Evolutionary conservation across 1,140 invertebrate genomes (phyloP).

Genomic region (Sycophaga agraensis): DNA sequence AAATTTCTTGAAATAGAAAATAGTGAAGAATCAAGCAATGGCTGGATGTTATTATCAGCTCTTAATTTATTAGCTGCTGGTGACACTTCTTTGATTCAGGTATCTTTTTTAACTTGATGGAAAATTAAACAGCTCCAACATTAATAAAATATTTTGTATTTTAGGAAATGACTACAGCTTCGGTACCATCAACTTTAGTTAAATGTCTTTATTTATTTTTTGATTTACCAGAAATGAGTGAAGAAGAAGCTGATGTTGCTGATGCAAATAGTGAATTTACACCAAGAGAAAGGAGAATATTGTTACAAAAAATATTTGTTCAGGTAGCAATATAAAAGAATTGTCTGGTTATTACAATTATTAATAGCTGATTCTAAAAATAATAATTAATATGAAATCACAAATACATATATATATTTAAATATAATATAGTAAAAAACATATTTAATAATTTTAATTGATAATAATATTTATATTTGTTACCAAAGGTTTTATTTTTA

Average conservation of each 20-base stretch:
- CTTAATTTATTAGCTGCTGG: slow-evolving; percentile 88
- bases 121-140: neutral
- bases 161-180: slow-evolving; percentile 91
- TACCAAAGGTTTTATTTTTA: neutral
- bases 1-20: slow-evolving; percentile 94
- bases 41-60: slow-evolving; percentile 93
- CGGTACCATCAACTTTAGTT: slow-evolving; percentile 95
- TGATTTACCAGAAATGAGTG: slow-evolving; percentile 90
- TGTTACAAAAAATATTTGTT: slow-evolving; percentile 95
- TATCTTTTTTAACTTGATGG: slow-evolving; percentile 30
- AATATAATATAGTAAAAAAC: no score
- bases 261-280: slow-evolving; percentile 83
- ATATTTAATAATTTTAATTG: neutral
- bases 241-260: slow-evolving; percentile 74
- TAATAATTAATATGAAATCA: no score
- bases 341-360: no score
- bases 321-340: no score
- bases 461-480: neutral
- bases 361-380: no score
- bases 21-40: slow-evolving; percentile 89
- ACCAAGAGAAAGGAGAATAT: slow-evolving; percentile 83
- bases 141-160: slow-evolving; percentile 13
- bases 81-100: slow-evolving; percentile 73
- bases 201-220: slow-evolving; percentile 99
- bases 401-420: no score